phyloP scores from a whole-genome alignment of 2,113 vertebrate genomes.

The Daubentonia madagascariensis region DNA sequence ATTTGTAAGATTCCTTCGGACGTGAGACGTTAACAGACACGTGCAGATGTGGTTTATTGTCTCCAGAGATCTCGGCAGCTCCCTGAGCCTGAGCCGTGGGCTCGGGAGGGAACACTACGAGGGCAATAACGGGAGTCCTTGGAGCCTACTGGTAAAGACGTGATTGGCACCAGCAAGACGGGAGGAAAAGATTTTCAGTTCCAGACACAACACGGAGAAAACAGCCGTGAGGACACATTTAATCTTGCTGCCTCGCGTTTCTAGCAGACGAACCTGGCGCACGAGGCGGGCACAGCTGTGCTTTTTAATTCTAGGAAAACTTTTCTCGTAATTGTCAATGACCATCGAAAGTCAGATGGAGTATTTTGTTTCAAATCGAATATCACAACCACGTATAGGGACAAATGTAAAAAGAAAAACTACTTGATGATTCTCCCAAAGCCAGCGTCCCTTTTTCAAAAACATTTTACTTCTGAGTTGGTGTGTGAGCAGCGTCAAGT shows the following conservation, averaged over 20 bases:
- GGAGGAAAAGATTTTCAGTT: background rate
- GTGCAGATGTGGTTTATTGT: background rate
- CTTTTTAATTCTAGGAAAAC: background rate
- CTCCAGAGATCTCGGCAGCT: background rate
- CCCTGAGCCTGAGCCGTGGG: background rate
- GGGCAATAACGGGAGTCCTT: background rate
- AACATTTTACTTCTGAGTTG: background rate
- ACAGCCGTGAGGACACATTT: background rate
- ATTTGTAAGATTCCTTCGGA: background rate
- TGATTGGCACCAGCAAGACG: background rate
- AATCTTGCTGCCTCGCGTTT: background rate
- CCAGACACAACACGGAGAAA: background rate
- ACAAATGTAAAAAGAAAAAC: background rate
- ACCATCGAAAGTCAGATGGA: too few relatives aligned
- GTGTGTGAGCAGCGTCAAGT: background rate
- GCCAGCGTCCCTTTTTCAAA: background rate
- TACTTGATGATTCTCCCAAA: background rate
- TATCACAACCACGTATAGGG: background rate
- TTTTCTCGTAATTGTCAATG: background rate
- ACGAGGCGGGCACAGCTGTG: background rate
- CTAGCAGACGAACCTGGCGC: background rate
- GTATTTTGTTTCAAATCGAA: background rate
- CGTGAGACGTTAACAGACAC: background rate
- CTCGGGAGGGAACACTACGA: background rate
- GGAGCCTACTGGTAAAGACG: rapidly evolving